These are phyloP conservation scores for Zeus faber DNA, from an alignment of 2,113 vertebrate species.

Conservation along the genomic window DNA sequence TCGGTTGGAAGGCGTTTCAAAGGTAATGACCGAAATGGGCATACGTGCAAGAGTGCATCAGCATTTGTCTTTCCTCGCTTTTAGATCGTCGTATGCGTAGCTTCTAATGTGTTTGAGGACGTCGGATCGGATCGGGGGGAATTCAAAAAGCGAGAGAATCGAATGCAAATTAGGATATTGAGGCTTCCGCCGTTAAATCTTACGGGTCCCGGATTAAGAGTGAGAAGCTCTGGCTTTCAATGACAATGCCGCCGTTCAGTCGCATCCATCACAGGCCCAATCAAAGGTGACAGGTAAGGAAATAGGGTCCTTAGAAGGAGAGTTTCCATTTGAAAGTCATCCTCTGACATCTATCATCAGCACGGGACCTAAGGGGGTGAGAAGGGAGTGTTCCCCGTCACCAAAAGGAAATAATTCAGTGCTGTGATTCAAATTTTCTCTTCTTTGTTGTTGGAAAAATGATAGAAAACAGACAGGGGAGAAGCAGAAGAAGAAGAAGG, in stretches of 20 bases:
- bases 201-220: neutral
- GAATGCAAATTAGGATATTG: neutral
- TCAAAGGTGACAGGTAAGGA: conserved; percentile 18
- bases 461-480: conserved; percentile 9
- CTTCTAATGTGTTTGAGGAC: no score
- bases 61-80: neutral
- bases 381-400: conserved; percentile 21
- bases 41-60: neutral
- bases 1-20: conserved; percentile 7
- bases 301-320: conserved; percentile 16
- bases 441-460: conserved; percentile 4
- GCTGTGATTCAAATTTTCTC: conserved; percentile 2
- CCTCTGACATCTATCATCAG: conserved; percentile 19
- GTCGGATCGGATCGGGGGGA: no score
- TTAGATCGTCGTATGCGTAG: no score
- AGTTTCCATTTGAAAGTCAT: conserved; percentile 33
- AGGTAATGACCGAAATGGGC: conserved; percentile 5
- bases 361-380: conserved; percentile 15
- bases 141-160: no score
- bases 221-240: neutral
- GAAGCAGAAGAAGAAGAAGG: no score
- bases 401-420: conserved; percentile 1
- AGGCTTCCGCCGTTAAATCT: neutral
- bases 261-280: conserved; percentile 30
- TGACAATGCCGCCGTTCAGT: conserved; percentile 11